A percentile compares a stretch with the other conserved stretches of the same genome.
Evolutionary conservation across 2,888 invertebrate species (phyloP).

Genomic region (Cataglyphis livida): DNA sequence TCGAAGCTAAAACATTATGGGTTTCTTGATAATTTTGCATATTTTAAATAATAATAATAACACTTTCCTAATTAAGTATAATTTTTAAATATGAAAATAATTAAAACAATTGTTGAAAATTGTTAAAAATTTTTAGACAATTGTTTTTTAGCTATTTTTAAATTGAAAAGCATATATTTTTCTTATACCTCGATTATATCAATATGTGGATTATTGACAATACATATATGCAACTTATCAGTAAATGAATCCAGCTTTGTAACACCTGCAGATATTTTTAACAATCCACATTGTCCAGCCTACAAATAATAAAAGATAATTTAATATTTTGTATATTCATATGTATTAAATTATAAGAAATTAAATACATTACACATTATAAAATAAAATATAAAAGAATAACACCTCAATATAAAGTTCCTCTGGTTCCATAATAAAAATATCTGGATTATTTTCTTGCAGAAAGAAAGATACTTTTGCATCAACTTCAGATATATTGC

Average conservation of each 20-base stretch:
- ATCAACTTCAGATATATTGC: conserved; percentile 87
- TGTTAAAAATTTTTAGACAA: not conserved
- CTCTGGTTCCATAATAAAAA: conserved; percentile 86
- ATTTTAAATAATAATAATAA: conserved; percentile 11
- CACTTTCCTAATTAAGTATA: not conserved
- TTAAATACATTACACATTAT: not conserved
- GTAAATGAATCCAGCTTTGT: conserved; percentile 78
- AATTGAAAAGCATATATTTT: not conserved
- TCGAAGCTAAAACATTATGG: conserved; percentile 81
- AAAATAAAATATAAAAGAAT: not conserved
- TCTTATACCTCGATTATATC: conserved; percentile 84
- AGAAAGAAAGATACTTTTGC: conserved; percentile 86
- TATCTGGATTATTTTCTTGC: conserved; percentile 83
- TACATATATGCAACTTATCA: conserved; percentile 81
- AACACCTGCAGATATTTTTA: conserved; percentile 82
- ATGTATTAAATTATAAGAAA: not conserved
- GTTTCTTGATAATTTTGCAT: not conserved
- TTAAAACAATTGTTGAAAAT: too few species aligned
- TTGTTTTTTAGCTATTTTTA: not conserved
- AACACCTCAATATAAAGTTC: conserved; percentile 72
- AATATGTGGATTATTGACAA: conserved; percentile 88
- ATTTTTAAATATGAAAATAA: not conserved
- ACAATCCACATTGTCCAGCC: conserved; percentile 75
- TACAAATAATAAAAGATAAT: conserved; percentile 50
- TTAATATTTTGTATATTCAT: not conserved